These are phyloP conservation scores for Marmota monax DNA, from an alignment of 2,113 vertebrate species.

Conservation along the genomic window DNA sequence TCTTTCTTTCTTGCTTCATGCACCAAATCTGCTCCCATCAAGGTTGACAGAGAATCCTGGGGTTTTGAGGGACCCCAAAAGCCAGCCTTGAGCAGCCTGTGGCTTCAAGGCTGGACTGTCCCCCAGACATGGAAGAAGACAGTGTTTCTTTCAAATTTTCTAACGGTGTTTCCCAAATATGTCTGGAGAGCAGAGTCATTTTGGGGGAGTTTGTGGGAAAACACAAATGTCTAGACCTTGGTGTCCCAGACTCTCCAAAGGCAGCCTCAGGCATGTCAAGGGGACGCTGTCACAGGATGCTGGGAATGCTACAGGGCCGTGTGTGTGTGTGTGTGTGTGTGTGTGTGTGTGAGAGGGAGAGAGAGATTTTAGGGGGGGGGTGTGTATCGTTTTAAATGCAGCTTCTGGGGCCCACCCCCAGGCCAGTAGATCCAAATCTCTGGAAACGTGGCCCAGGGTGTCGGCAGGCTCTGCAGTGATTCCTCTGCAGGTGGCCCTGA, in stretches of 20 bases:
- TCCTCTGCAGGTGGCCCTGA: background rate
- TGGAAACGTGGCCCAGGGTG: background rate
- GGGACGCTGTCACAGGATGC: background rate
- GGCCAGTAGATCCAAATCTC: background rate
- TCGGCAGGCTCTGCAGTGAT: background rate
- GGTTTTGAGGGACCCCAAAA: background rate
- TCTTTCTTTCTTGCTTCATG: background rate
- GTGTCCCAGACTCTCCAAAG: background rate
- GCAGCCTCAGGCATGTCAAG: background rate
- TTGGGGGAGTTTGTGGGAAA: background rate
- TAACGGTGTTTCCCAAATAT: background rate
- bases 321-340: fast-evolving
- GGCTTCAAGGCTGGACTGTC: background rate
- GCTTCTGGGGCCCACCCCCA: background rate
- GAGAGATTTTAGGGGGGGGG: background rate
- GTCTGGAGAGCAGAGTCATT: background rate
- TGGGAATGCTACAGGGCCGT: background rate
- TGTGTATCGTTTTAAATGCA: background rate
- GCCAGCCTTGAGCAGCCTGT: background rate
- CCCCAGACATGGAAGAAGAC: background rate
- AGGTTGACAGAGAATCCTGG: background rate
- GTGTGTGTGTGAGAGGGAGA: too few species aligned
- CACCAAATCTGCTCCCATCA: background rate
- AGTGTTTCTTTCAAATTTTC: background rate
- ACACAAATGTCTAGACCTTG: background rate